Evolutionary conservation across 1,140 invertebrate species (phyloP).

Genomic region (Neoseiulus cucumeris): DNA sequence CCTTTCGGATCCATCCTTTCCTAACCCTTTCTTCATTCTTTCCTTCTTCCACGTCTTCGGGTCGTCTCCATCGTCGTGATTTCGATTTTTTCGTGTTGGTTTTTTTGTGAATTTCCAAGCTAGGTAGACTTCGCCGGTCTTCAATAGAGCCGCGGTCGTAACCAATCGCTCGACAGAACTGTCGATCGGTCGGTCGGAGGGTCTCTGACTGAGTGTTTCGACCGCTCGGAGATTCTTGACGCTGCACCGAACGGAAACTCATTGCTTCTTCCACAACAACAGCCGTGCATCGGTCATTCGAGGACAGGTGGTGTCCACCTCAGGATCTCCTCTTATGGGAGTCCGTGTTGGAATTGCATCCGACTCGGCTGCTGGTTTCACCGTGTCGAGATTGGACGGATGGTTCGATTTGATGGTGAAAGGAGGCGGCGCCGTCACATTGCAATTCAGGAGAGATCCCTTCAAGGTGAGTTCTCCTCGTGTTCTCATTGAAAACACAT

Average conservation of each 20-base stretch:
- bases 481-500: neutral
- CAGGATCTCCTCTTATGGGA: constrained; percentile 82
- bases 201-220: too few relatives aligned
- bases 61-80: neutral
- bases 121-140: too few relatives aligned
- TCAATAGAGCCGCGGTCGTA: too few relatives aligned
- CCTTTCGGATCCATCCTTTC: neutral
- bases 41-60: constrained; percentile 9
- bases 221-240: too few relatives aligned
- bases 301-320: constrained; percentile 75
- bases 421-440: constrained; percentile 87
- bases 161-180: too few relatives aligned
- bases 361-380: constrained; percentile 85
- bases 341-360: constrained; percentile 85
- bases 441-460: constrained; percentile 84
- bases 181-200: too few relatives aligned
- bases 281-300: constrained; percentile 96
- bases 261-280: constrained; percentile 25
- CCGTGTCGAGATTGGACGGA: constrained; percentile 51
- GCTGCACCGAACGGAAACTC: constrained; percentile 1
- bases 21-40: neutral
- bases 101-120: too few relatives aligned
- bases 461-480: constrained; percentile 39
- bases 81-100: too few relatives aligned
- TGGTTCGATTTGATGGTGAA: constrained; percentile 95